Percentiles rank a stretch among this genome's conserved stretches.
These are phyloP conservation scores for Oreochromis grahami DNA, from an alignment of 2,797 vertebrate species.

Conservation along the genomic window DNA sequence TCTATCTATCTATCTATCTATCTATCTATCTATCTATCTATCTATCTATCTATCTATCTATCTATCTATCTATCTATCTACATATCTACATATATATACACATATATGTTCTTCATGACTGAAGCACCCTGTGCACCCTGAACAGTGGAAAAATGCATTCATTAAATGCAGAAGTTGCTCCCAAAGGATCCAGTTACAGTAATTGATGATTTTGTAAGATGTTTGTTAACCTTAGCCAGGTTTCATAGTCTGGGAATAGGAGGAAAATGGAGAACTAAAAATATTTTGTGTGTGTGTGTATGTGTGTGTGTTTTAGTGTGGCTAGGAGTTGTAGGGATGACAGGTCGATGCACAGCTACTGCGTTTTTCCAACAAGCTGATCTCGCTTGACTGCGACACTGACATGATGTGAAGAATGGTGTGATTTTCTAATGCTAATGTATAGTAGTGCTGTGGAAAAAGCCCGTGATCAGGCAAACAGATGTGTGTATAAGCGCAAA, in stretches of 20 bases:
- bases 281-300: neutral
- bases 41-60: fast-evolving
- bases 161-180: constrained; percentile 74
- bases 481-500: constrained; percentile 70
- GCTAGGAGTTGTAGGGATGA: neutral
- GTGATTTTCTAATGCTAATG: constrained; percentile 54
- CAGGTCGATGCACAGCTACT: constrained; percentile 33
- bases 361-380: constrained; percentile 62
- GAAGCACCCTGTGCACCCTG: constrained; percentile 26
- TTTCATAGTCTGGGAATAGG: constrained; percentile 39
- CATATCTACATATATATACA: too few relatives aligned
- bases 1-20: too few relatives aligned
- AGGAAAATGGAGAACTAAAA: constrained; percentile 31
- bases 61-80: too few relatives aligned
- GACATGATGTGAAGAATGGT: constrained; percentile 50
- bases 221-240: constrained; percentile 66
- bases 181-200: constrained; percentile 70
- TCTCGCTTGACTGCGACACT: constrained; percentile 38
- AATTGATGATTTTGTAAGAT: constrained; percentile 77
- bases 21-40: fast-evolving
- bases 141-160: constrained; percentile 66
- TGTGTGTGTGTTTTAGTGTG: neutral
- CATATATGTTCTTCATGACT: neutral
- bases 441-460: constrained; percentile 54
- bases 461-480: constrained; percentile 71